Percentiles rank a stretch among this genome's conserved stretches.
phyloP scores from a whole-genome alignment of 2,797 vertebrate species.

The Pangasius krempfi region DNA sequence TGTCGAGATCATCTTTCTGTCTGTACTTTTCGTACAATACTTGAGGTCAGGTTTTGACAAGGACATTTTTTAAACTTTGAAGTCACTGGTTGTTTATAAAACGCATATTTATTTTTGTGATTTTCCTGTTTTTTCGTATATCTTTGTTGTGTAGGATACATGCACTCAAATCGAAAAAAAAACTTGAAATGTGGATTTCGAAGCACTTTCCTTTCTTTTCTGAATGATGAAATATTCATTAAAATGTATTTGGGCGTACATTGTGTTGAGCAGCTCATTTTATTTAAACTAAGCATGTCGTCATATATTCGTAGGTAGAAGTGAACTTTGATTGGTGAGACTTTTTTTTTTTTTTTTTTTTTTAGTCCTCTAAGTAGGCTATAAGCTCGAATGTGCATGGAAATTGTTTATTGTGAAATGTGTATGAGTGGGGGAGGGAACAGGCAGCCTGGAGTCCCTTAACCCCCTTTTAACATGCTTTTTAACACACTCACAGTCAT shows the following conservation, averaged over 20 bases:
- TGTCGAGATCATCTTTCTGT: conserved; percentile 43
- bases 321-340: not conserved
- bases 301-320: not conserved
- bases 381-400: conserved; percentile 15
- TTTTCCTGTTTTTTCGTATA: conserved; percentile 68
- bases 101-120: conserved; percentile 85
- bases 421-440: conserved; percentile 36
- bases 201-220: conserved; percentile 80
- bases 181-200: conserved; percentile 82
- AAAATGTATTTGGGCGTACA: conserved; percentile 76
- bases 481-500: conserved; percentile 26
- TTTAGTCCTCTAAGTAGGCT: too few relatives aligned
- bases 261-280: conserved; percentile 33
- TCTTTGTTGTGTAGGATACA: conserved; percentile 74
- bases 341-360: too few relatives aligned
- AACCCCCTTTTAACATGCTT: conserved; percentile 26
- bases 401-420: conserved; percentile 45
- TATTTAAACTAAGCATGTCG: not conserved
- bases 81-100: conserved; percentile 83
- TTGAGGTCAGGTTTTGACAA: conserved; percentile 79
- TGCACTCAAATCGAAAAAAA: conserved; percentile 76
- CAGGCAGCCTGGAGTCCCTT: conserved; percentile 19
- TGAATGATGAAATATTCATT: conserved; percentile 76
- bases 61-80: conserved; percentile 64
- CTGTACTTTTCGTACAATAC: conserved; percentile 72